phyloP scores from a whole-genome alignment of 2,113 vertebrate genomes.

The Illadopsis cleaveri region DNA sequence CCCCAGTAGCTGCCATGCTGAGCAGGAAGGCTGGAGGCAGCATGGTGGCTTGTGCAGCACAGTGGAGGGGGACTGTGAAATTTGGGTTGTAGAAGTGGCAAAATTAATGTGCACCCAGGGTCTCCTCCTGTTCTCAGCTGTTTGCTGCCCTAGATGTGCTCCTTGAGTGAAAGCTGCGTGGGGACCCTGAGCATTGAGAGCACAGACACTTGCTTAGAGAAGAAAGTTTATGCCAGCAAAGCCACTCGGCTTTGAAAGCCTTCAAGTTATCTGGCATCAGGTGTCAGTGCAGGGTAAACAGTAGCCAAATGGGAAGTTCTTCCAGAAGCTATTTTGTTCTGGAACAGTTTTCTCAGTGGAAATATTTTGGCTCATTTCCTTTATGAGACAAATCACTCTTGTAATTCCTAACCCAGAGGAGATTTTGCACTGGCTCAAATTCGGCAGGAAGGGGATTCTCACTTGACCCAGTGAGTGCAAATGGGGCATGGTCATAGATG shows the following conservation, averaged over 20 bases:
- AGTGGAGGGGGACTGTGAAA: fast-evolving
- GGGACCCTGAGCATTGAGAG: fast-evolving
- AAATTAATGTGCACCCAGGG: not conserved
- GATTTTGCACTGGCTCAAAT: not conserved
- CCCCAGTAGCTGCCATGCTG: fast-evolving
- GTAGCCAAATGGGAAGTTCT: not conserved
- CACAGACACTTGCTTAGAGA: not conserved
- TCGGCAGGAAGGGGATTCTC: not conserved
- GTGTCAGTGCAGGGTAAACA: not conserved
- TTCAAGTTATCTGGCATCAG: not conserved
- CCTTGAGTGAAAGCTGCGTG: not conserved
- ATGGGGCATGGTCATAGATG: fast-evolving
- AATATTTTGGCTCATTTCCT: not conserved
- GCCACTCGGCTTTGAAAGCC: fast-evolving
- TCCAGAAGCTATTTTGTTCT: not conserved
- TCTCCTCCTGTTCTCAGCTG: not conserved
- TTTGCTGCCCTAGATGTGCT: not conserved
- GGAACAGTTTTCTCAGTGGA: not conserved
- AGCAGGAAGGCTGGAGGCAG: not conserved
- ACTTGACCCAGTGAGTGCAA: not conserved
- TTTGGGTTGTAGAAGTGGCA: fast-evolving
- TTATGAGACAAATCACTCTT: not conserved
- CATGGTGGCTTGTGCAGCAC: fast-evolving
- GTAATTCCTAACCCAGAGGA: not conserved
- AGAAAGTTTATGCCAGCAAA: not conserved